Evolutionary conservation across 2,888 invertebrate species (phyloP).

Genomic region (Aricia artaxerxes): DNA sequence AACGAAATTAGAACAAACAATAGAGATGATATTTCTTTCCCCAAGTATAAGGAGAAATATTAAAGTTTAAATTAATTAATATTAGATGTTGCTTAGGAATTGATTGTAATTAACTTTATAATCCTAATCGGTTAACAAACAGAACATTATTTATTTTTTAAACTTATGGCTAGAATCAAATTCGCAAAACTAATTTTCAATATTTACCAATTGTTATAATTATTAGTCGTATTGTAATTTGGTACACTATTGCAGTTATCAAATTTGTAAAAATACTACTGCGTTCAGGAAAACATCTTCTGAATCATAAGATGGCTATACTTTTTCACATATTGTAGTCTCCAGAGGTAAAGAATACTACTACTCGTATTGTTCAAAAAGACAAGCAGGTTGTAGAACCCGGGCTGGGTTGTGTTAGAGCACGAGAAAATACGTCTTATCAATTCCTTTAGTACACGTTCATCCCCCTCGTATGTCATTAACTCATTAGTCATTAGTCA

Average conservation of each 20-base stretch:
- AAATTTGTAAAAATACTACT: constrained; percentile 32
- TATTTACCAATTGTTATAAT: too few relatives aligned
- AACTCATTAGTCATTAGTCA: constrained; percentile 30
- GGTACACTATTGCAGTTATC: background rate
- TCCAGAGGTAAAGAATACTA: constrained; percentile 38
- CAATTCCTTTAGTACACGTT: background rate
- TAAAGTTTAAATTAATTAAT: too few relatives aligned
- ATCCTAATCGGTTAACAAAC: too few relatives aligned
- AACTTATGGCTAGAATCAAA: too few relatives aligned
- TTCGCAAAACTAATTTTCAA: too few relatives aligned
- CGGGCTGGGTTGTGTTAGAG: constrained; percentile 37
- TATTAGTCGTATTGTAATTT: too few relatives aligned
- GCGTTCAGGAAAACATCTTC: background rate
- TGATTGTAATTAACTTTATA: too few relatives aligned
- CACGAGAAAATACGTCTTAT: background rate
- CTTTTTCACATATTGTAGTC: constrained; percentile 42
- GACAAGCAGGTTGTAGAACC: constrained; percentile 42
- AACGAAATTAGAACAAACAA: too few relatives aligned
- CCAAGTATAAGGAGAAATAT: too few relatives aligned
- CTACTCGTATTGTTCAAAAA: constrained; percentile 48
- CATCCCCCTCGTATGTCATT: constrained; percentile 44
- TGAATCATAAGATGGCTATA: constrained; percentile 38
- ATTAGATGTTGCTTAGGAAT: too few relatives aligned
- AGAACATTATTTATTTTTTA: too few relatives aligned
- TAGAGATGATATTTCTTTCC: too few relatives aligned